Evolutionary conservation across 1,140 invertebrate genomes (phyloP), one percentile per base, ranked within the genome.

Genomic region (Pachyrhynchus sulphureomaculatus): DNA sequence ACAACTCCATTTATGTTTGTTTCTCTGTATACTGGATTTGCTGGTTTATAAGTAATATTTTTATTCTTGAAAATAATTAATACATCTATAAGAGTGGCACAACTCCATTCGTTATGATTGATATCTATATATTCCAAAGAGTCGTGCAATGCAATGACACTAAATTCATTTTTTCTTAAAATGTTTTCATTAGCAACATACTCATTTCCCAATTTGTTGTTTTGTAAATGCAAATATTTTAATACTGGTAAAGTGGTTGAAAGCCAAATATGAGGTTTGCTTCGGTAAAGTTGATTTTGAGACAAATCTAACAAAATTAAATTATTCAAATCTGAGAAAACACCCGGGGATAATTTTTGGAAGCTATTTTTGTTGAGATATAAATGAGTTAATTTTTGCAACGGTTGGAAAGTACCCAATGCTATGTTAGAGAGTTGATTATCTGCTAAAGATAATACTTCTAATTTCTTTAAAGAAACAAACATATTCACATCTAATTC

Each of bases 1-100:
- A 41, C 47, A 15, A 56, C 26, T 18, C 54, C 54, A 36, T 56
- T 47, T 33, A 56, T 56, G 23, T 56, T 56, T 15, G 26, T 20
- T n/a, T 9, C 8, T n/a, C 15, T 21, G 13, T 45, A 56, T 26
- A 17, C 24, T 12, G 29, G 36, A 20, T 23, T 34, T 20, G 9
- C 8, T 26, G 54, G 54, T n/a, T 15, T 2, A 36, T 36, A 56
- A 0, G 41, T 12, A 47, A 56, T 56, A 47, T 56, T 56, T 24
- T 36, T 44, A n/a, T 36, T 34, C n/a, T 12, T 44, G 34, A 56
- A 47, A 4, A 4, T 29, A 2, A 18, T 8, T 21, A 56, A 23
- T 1, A 56, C 23, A 56, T 56, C 41, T 18, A 47, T 23, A 2
- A 56, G 24, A 34, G 54, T 56, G 1, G 23, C 13, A 23, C 54